These are phyloP conservation scores for Labia minor DNA, from an alignment of 2,888 invertebrate species.

Conservation along the genomic window DNA sequence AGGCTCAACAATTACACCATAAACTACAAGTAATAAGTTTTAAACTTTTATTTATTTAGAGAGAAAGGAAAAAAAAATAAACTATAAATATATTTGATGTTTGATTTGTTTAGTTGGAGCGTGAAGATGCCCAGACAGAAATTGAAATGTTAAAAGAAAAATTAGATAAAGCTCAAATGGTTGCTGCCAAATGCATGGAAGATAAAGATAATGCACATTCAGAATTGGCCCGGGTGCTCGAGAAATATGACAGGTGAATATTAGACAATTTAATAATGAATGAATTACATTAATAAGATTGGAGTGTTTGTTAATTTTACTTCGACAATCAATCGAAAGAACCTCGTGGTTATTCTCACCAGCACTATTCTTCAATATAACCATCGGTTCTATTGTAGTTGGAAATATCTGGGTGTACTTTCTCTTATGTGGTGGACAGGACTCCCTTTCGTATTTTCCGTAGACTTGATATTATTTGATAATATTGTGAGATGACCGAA, in stretches of 20 bases:
- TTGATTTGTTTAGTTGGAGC: conserved; percentile 53
- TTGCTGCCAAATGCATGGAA: conserved; percentile 72
- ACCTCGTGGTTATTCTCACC: too few species aligned
- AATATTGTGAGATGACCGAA: too few species aligned
- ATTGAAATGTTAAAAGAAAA: conserved; percentile 80
- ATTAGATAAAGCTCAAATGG: conserved; percentile 73
- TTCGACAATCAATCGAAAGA: neutral
- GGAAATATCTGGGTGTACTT: too few species aligned
- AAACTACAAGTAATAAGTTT: conserved; percentile 56
- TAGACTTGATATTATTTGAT: too few species aligned
- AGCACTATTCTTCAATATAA: too few species aligned
- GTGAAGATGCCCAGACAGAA: conserved; percentile 75
- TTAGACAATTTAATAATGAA: too few species aligned
- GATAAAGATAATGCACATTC: conserved; percentile 80
- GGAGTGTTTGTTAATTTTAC: neutral
- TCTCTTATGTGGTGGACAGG: too few species aligned
- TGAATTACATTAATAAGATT: neutral
- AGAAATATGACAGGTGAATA: conserved; percentile 88
- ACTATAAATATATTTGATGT: conserved; percentile 14
- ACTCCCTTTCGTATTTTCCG: too few species aligned
- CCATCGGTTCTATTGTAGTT: too few species aligned
- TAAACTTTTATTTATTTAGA: conserved; percentile 14
- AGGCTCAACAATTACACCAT: conserved; percentile 70
- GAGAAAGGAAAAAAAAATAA: too few species aligned
- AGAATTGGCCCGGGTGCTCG: conserved; percentile 84